Evolutionary conservation across 2,797 vertebrate genomes (phyloP).

Genomic region (Poeciliopsis gracilis): DNA sequence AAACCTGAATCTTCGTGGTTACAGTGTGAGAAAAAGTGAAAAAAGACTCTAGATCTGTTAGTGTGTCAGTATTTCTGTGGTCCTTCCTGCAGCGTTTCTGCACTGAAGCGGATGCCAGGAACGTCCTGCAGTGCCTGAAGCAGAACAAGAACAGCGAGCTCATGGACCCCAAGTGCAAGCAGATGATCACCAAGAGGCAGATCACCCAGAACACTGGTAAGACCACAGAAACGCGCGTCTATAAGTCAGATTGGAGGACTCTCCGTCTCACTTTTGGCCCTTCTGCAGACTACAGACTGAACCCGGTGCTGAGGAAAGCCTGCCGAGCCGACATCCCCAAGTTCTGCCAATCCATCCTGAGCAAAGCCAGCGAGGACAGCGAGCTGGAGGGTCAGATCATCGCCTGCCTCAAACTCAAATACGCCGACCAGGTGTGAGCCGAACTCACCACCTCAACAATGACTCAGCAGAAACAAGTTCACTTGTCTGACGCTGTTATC

Average conservation of each 20-base stretch:
- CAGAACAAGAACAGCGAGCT: conserved; percentile 98
- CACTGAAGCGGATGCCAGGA: conserved; percentile 89
- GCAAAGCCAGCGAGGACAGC: conserved; percentile 88
- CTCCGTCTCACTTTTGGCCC: neutral
- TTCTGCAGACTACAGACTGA: conserved; percentile 90
- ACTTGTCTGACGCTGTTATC: neutral
- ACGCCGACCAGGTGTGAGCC: conserved; percentile 88
- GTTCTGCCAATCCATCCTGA: conserved; percentile 92
- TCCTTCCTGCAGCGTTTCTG: conserved; percentile 87
- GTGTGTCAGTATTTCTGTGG: neutral
- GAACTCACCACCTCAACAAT: neutral
- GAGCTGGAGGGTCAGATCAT: conserved; percentile 96
- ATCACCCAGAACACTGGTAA: conserved; percentile 97
- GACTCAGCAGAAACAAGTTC: too few species aligned
- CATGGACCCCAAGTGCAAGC: conserved; percentile 98
- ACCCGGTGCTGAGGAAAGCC: conserved; percentile 92
- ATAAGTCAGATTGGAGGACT: neutral
- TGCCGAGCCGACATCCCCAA: conserved; percentile 98
- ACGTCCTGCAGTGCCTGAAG: conserved; percentile 93
- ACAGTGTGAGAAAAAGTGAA: too few species aligned
- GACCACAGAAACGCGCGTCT: neutral
- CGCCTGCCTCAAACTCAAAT: conserved; percentile 94
- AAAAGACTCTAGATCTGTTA: neutral
- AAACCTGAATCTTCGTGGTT: neutral
- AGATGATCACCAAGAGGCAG: conserved; percentile 98